Conservation (phyloP, 1,140 invertebrate species). For the Metopolophium dirhodum region DNA sequence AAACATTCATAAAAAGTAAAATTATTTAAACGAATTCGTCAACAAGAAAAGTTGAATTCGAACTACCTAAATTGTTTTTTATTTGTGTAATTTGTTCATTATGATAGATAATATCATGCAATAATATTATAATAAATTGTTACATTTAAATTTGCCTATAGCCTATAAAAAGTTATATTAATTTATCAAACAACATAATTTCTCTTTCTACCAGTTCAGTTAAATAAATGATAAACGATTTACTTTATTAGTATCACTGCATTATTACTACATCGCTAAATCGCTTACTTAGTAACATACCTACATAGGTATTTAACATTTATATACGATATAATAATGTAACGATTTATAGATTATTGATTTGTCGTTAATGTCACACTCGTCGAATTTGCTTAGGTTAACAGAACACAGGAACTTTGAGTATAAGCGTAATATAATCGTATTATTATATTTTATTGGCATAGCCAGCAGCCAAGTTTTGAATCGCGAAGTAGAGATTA, state of each 20-base stretch:
- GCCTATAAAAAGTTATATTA: not conserved
- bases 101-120: not conserved
- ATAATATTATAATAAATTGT: not conserved
- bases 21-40: not conserved
- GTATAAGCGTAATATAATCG: too few species aligned
- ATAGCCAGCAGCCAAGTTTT: too few species aligned
- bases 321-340: too few species aligned
- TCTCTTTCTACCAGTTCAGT: not conserved
- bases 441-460: too few species aligned
- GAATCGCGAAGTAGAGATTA: too few species aligned
- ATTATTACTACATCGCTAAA: too few species aligned
- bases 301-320: too few species aligned
- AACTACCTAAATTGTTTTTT: not conserved
- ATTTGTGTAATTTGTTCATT: not conserved
- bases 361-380: too few species aligned
- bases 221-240: not conserved
- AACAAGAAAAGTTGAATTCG: not conserved
- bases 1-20: not conserved
- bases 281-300: too few species aligned
- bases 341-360: too few species aligned
- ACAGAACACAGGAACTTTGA: too few species aligned
- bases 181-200: not conserved
- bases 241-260: not conserved
- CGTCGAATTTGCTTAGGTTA: too few species aligned
- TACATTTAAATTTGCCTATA: not conserved